A percentile compares a stretch with the other conserved stretches of the same genome.
Evolutionary conservation across 1,140 invertebrate genomes (phyloP).

Genomic region (Leguminivora glycinivorella): DNA sequence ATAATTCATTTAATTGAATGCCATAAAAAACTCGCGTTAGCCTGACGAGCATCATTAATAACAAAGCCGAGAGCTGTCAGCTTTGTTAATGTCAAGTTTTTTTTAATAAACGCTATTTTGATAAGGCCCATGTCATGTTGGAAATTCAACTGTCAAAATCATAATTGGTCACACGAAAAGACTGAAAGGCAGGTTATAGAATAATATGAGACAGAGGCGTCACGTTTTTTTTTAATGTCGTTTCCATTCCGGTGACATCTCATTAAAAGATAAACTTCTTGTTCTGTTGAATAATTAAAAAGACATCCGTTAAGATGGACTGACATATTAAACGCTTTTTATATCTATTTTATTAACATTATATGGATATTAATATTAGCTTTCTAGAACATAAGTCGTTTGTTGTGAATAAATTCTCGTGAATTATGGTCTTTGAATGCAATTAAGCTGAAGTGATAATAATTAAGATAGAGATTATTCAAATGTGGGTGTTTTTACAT

Average conservation of each 20-base stretch:
- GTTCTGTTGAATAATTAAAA: slow-evolving; percentile 26
- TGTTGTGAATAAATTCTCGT: slow-evolving; percentile 21
- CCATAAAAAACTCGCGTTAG: slow-evolving; percentile 56
- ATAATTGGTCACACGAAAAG: slow-evolving; percentile 77
- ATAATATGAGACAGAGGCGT: slow-evolving; percentile 52
- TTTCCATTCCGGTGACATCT: neutral
- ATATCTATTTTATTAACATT: slow-evolving; percentile 27
- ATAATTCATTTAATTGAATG: slow-evolving; percentile 71
- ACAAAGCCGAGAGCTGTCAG: slow-evolving; percentile 74
- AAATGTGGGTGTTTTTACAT: slow-evolving; percentile 14
- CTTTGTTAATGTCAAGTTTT: slow-evolving; percentile 70
- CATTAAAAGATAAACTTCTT: slow-evolving; percentile 24
- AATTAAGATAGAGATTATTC: slow-evolving; percentile 25
- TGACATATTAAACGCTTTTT: slow-evolving; percentile 14
- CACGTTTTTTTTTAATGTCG: slow-evolving; percentile 28
- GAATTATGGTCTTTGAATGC: slow-evolving; percentile 1
- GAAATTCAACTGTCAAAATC: slow-evolving; percentile 79
- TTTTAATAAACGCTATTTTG: slow-evolving; percentile 80
- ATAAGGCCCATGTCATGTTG: slow-evolving; percentile 80
- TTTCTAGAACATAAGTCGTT: slow-evolving; percentile 22
- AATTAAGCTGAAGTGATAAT: slow-evolving; percentile 12
- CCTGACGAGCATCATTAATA: slow-evolving; percentile 66
- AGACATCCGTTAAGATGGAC: neutral
- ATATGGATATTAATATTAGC: slow-evolving; percentile 26
- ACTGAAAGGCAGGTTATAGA: slow-evolving; percentile 58